Evolutionary conservation across 2,113 vertebrate species (phyloP).

Genomic region (Podiceps cristatus): DNA sequence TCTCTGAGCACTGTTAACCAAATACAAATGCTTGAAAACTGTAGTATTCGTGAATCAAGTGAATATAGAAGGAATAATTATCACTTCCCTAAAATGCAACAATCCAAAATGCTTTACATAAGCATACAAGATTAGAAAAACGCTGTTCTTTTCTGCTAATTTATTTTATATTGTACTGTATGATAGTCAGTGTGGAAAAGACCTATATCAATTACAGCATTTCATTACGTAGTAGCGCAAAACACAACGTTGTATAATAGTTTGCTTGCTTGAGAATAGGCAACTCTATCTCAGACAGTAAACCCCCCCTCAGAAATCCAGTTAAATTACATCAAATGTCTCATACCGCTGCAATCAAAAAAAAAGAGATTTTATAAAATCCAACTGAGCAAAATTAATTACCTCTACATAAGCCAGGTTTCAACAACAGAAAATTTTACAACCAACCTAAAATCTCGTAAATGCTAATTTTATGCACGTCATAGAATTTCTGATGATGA

Average conservation of each 20-base stretch:
- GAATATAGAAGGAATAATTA: slow-evolving; percentile 51
- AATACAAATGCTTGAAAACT: slow-evolving; percentile 55
- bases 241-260: neutral
- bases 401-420: neutral
- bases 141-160: slow-evolving; percentile 50
- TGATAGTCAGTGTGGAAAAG: slow-evolving; percentile 40
- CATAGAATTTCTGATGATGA: slow-evolving; percentile 38
- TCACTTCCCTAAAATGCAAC: slow-evolving; percentile 46
- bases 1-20: slow-evolving; percentile 34
- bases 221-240: slow-evolving; percentile 55
- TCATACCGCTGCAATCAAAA: slow-evolving; percentile 7
- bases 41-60: slow-evolving; percentile 52
- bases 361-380: slow-evolving; percentile 17
- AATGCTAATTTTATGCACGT: neutral
- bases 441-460: neutral
- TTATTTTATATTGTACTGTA: slow-evolving; percentile 58
- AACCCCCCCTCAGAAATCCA: neutral
- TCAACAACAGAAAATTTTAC: slow-evolving; percentile 25
- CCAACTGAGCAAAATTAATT: slow-evolving; percentile 45
- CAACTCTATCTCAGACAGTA: slow-evolving; percentile 31
- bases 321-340: slow-evolving; percentile 37
- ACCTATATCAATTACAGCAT: slow-evolving; percentile 54
- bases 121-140: slow-evolving; percentile 56
- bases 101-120: slow-evolving; percentile 45
- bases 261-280: neutral